phyloP scores from a whole-genome alignment of 2,113 vertebrate genomes.

The Centrocercus urophasianus region DNA sequence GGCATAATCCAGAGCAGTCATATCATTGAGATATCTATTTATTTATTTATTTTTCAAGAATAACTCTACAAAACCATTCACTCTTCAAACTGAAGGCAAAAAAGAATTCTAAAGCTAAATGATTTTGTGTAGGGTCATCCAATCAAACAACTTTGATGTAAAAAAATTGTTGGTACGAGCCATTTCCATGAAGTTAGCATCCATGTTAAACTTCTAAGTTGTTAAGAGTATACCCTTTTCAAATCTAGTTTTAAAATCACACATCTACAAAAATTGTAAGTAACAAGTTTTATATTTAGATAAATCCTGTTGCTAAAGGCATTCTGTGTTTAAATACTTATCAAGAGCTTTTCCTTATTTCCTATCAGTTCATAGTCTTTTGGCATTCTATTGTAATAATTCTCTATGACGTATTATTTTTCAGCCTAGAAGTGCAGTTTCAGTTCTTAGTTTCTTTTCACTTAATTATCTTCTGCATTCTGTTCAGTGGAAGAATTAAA shows the following conservation, averaged over 20 bases:
- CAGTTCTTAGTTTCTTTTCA: neutral
- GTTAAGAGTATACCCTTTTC: neutral
- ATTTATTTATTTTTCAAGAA: neutral
- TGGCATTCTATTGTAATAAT: neutral
- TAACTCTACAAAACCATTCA: neutral
- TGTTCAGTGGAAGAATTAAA: neutral
- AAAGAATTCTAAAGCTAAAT: neutral
- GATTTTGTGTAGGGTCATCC: neutral
- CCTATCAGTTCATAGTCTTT: accelerated
- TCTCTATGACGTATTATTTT: neutral
- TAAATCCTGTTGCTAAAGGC: neutral
- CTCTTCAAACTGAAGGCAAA: neutral
- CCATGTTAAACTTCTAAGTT: neutral
- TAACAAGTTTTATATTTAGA: neutral
- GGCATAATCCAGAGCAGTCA: neutral
- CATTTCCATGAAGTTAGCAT: neutral
- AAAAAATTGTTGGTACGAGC: neutral
- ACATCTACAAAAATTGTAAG: neutral
- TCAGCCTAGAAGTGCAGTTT: too few relatives aligned
- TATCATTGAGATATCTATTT: neutral
- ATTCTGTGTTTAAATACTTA: neutral
- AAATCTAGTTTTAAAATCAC: neutral
- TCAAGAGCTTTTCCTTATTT: neutral
- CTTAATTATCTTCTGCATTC: neutral
- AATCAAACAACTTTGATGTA: neutral